Evolutionary conservation across 1,140 invertebrate species (phyloP).

Genomic region (Odontomachus brunneus): DNA sequence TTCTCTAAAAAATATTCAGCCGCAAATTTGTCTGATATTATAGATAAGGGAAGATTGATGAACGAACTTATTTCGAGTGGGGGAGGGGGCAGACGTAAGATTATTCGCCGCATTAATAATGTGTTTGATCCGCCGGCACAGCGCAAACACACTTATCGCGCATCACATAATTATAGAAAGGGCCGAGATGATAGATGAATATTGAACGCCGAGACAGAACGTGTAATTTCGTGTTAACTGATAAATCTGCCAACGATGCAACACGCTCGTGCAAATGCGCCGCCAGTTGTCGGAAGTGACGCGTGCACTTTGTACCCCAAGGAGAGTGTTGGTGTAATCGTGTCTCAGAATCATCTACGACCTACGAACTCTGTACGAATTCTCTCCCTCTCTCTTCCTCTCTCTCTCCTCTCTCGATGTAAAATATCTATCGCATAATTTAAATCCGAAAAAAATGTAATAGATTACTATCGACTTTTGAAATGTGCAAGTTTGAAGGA

Average conservation of each 20-base stretch:
- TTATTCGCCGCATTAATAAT: slow-evolving; percentile 21
- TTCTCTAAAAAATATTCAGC: not conserved
- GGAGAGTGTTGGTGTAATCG: slow-evolving; percentile 29
- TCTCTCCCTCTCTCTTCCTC: not conserved
- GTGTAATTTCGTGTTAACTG: slow-evolving; percentile 52
- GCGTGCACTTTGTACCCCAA: slow-evolving; percentile 25
- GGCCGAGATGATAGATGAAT: slow-evolving; percentile 53
- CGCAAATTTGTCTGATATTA: not conserved
- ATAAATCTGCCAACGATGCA: slow-evolving; percentile 49
- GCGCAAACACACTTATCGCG: slow-evolving; percentile 16
- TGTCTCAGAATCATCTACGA: slow-evolving; percentile 22
- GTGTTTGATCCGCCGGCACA: slow-evolving; percentile 9
- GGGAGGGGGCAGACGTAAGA: not conserved
- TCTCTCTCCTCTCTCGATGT: too few species aligned
- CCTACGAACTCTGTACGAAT: slow-evolving; percentile 13
- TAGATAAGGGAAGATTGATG: slow-evolving; percentile 34
- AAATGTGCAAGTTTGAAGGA: too few species aligned
- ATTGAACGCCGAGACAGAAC: slow-evolving; percentile 42
- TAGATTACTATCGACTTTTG: too few species aligned
- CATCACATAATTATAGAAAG: slow-evolving; percentile 50
- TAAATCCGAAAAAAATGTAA: too few species aligned
- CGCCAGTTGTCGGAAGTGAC: slow-evolving; percentile 48
- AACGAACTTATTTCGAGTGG: not conserved
- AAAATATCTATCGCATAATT: too few species aligned
- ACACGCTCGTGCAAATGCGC: slow-evolving; percentile 29